These are phyloP conservation scores for Hyla sarda DNA, from an alignment of 2,113 vertebrate genomes.

Conservation along the genomic window DNA sequence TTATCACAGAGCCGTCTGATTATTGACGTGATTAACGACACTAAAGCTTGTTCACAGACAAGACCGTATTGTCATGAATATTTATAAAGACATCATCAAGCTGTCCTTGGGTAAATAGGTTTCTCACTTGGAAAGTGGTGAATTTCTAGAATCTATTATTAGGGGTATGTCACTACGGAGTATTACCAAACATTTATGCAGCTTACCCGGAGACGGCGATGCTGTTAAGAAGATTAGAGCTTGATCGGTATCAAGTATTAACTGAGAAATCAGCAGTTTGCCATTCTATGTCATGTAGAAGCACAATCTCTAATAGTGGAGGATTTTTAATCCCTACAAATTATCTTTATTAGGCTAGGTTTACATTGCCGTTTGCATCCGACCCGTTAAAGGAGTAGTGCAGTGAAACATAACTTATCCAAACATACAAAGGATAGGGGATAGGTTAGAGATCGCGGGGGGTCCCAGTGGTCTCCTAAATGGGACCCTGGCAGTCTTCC, in stretches of 20 bases:
- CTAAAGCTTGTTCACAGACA: slow-evolving; percentile 11
- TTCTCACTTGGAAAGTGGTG: slow-evolving; percentile 2
- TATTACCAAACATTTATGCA: slow-evolving; percentile 36
- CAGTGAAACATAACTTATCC: no score
- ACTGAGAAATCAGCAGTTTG: not conserved
- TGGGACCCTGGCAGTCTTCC: no score
- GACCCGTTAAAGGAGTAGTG: no score
- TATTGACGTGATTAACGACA: not conserved
- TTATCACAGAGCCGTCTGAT: not conserved
- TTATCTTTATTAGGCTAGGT: no score
- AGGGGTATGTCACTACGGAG: not conserved
- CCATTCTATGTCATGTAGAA: not conserved
- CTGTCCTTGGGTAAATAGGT: slow-evolving; percentile 42
- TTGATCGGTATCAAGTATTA: not conserved
- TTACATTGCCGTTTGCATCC: no score
- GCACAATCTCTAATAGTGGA: not conserved
- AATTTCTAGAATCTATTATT: slow-evolving; percentile 26
- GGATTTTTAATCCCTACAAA: not conserved
- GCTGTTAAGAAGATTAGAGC: not conserved
- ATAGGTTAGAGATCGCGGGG: no score
- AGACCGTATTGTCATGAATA: slow-evolving; percentile 45
- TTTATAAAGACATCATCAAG: slow-evolving; percentile 30
- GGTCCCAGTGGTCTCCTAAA: no score
- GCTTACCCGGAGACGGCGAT: not conserved
- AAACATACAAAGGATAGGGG: no score